Conservation (phyloP, 2,797 vertebrate genomes). For the Coluber constrictor region DNA sequence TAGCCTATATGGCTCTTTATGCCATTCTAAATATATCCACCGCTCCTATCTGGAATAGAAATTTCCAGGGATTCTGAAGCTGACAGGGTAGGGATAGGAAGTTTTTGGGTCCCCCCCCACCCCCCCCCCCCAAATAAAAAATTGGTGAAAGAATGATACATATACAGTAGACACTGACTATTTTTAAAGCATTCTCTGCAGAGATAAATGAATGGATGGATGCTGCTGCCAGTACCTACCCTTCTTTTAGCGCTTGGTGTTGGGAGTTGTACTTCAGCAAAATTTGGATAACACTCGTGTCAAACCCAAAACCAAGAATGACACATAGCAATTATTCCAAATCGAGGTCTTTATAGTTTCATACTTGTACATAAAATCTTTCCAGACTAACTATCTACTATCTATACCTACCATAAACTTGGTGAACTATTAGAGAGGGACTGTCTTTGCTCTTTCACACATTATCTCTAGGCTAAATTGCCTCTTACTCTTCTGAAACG, state of each 20-base stretch:
- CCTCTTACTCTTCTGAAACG: neutral
- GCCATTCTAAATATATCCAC: neutral
- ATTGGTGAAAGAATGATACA: neutral
- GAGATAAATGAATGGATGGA: neutral
- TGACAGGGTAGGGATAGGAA: neutral
- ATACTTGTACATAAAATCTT: neutral
- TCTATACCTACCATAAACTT: neutral
- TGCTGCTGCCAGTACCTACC: neutral
- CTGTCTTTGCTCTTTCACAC: neutral
- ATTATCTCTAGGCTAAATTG: neutral
- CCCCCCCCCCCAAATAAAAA: too few species aligned
- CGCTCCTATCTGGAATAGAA: neutral
- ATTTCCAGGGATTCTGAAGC: neutral
- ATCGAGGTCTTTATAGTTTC: neutral
- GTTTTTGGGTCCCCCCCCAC: neutral
- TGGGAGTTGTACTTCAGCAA: neutral
- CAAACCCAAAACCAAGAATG: neutral
- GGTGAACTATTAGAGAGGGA: neutral
- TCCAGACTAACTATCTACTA: neutral
- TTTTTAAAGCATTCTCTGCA: neutral
- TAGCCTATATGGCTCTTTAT: neutral
- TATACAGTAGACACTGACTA: neutral
- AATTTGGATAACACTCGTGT: neutral
- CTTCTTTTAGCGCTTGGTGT: neutral
- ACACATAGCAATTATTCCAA: neutral